A percentile compares a stretch with the other conserved stretches of the same genome.
Evolutionary conservation across 1,140 invertebrate genomes (phyloP).

Genomic region (Macrotrachela quadricornifera): DNA sequence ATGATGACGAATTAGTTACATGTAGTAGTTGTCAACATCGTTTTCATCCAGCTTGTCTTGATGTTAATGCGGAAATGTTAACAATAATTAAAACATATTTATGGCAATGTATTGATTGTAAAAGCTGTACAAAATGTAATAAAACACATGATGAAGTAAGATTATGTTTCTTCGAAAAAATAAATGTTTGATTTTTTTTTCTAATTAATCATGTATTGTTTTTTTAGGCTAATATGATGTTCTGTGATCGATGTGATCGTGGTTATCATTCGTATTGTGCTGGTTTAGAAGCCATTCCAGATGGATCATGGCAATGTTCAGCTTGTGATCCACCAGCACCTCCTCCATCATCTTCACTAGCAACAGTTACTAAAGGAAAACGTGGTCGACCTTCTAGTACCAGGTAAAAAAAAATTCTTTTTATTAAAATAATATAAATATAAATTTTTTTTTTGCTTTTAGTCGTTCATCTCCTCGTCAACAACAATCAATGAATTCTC

Average conservation of each 20-base stretch:
- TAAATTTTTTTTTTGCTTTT: too few relatives aligned
- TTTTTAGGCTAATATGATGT: slow-evolving; percentile 50
- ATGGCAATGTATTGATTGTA: slow-evolving; percentile 86
- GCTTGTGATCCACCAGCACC: background rate
- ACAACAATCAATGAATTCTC: too few relatives aligned
- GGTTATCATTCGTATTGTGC: slow-evolving; percentile 81
- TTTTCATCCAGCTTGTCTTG: slow-evolving; percentile 60
- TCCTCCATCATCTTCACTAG: too few relatives aligned
- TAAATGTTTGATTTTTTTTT: too few relatives aligned
- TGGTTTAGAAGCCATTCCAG: slow-evolving; percentile 54
- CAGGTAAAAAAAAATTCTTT: too few relatives aligned
- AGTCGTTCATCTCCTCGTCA: too few relatives aligned
- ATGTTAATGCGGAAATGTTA: slow-evolving; percentile 56
- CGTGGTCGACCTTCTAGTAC: too few relatives aligned
- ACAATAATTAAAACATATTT: slow-evolving; percentile 57
- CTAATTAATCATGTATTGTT: too few relatives aligned
- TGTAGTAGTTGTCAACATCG: slow-evolving; percentile 43
- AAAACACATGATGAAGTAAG: slow-evolving; percentile 71
- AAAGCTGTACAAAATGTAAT: slow-evolving; percentile 63
- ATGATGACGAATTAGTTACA: slow-evolving; percentile 37
- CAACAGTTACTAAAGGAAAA: too few relatives aligned
- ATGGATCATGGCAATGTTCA: slow-evolving; percentile 64
- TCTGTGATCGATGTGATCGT: slow-evolving; percentile 80
- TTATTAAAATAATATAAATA: too few relatives aligned
- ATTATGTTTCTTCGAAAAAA: slow-evolving; percentile 90